Percentiles rank a stretch among this genome's conserved stretches.
Evolutionary conservation across 2,888 invertebrate species (phyloP).

Genomic region (Sturmia bella): DNA sequence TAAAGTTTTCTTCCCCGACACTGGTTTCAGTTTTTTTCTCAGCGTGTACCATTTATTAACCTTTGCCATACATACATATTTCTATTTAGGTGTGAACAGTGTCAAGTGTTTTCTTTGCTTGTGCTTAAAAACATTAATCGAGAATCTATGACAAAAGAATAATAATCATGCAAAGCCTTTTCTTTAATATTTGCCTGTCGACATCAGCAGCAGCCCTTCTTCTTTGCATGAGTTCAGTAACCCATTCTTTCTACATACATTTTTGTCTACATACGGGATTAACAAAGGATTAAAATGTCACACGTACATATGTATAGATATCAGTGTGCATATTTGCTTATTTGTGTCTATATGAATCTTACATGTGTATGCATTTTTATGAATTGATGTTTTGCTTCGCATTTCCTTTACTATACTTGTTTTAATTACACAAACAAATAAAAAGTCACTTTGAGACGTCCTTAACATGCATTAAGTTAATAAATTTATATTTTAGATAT

Average conservation of each 20-base stretch:
- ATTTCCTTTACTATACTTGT: conserved; percentile 33
- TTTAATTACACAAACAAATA: conserved; percentile 70
- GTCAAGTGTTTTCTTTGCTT: conserved; percentile 39
- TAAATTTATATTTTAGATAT: conserved; percentile 1
- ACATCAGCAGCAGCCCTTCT: conserved; percentile 4
- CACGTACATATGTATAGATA: conserved; percentile 63
- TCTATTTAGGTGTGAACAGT: conserved; percentile 65
- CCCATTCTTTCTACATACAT: conserved; percentile 23
- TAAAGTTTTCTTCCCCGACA: no score
- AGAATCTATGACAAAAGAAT: conserved; percentile 33
- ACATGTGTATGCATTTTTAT: background rate
- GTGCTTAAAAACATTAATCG: conserved; percentile 1
- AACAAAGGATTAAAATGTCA: conserved; percentile 79
- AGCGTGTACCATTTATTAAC: no score
- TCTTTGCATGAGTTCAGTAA: conserved; percentile 12
- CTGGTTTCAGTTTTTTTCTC: no score
- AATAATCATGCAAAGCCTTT: conserved; percentile 36
- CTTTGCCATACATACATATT: background rate
- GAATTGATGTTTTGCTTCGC: background rate
- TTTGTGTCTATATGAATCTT: background rate
- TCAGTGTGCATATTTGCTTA: conserved; percentile 14
- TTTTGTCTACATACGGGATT: conserved; percentile 77
- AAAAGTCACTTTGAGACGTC: conserved; percentile 68
- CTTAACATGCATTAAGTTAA: conserved; percentile 28
- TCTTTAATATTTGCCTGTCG: background rate